A percentile compares a stretch with the other conserved stretches of the same genome.
Conservation (phyloP, 2,888 invertebrate species). For the Dione juno region DNA sequence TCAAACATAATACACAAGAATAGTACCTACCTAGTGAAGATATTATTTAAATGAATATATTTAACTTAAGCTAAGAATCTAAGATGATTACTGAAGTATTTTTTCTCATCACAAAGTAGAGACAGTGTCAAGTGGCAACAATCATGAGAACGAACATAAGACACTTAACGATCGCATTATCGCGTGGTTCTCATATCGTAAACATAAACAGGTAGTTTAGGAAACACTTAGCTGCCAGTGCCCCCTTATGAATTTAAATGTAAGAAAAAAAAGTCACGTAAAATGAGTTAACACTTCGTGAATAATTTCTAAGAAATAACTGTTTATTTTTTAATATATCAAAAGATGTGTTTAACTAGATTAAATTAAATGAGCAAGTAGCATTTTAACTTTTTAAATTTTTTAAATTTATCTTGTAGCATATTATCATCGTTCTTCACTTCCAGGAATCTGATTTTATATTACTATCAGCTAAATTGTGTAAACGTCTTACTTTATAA, state of each 20-base stretch:
- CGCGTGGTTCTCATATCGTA: slow-evolving; percentile 61
- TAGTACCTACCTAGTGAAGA: background rate
- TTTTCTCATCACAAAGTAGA: background rate
- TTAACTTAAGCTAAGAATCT: background rate
- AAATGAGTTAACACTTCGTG: background rate
- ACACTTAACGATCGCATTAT: slow-evolving; percentile 61
- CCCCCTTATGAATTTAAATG: background rate
- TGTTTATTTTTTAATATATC: background rate
- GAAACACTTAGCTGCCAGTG: slow-evolving; percentile 1
- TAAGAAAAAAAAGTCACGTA: background rate
- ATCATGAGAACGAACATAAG: slow-evolving; percentile 46
- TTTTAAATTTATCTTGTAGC: too few species aligned
- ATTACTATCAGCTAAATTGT: background rate
- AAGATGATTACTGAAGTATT: background rate
- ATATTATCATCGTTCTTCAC: background rate
- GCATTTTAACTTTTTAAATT: too few species aligned
- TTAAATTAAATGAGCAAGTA: too few species aligned
- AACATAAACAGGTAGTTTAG: slow-evolving; percentile 53
- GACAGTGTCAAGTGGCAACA: slow-evolving; percentile 35
- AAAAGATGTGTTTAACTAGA: too few species aligned
- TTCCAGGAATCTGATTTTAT: background rate
- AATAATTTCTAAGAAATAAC: background rate
- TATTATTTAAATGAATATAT: background rate
- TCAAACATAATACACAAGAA: background rate
- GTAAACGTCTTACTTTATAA: too few species aligned